Evolutionary conservation across 2,113 vertebrate genomes (phyloP).

Genomic region (Pterocles burchelli): DNA sequence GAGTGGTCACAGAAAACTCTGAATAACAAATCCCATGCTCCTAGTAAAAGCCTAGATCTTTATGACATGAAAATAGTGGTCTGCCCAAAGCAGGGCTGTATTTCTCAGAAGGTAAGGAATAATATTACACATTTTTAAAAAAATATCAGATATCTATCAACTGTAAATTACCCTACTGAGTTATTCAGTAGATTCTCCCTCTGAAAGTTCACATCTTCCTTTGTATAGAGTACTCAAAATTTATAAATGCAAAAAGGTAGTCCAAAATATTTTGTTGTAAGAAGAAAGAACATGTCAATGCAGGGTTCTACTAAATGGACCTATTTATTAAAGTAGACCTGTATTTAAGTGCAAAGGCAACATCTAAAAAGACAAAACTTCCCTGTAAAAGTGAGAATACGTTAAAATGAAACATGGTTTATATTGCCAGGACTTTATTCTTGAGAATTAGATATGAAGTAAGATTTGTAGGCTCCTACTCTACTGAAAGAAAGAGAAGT

Average conservation of each 20-base stretch:
- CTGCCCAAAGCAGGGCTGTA: not conserved
- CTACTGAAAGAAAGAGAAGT: not conserved
- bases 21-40: conserved; percentile 12
- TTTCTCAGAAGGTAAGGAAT: not conserved
- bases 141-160: not conserved
- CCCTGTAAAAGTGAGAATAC: not conserved
- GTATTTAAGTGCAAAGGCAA: not conserved
- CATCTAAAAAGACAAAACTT: not conserved
- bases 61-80: not conserved
- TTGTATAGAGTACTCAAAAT: not conserved
- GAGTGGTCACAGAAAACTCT: conserved; percentile 28
- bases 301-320: not conserved
- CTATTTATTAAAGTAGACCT: not conserved
- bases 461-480: not conserved
- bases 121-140: not conserved
- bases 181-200: not conserved
- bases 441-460: not conserved
- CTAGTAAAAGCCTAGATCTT: not conserved
- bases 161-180: not conserved
- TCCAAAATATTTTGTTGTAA: not conserved
- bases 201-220: not conserved
- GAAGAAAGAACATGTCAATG: not conserved
- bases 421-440: not conserved
- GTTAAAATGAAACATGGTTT: not conserved
- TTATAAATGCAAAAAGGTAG: not conserved